Base-by-base conservation (phyloP, 2,797 vertebrate genomes). In the Columba guinea region DNA sequence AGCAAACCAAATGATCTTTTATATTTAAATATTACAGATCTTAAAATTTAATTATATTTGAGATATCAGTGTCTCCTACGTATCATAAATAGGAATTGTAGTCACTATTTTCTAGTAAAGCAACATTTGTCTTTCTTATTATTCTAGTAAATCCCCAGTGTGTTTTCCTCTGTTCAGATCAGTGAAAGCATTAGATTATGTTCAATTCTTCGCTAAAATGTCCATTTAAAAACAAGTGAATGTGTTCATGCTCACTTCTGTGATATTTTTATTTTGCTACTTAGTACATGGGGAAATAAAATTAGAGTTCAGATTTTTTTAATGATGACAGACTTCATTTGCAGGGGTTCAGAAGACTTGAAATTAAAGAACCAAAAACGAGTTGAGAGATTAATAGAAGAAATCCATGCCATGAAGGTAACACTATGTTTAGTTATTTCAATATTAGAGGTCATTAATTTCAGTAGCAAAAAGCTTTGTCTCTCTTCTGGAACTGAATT, bases 321-420 rank as follows among this genome's bases (percentile, higher is more conserved):
- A 88, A 39, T 93, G 64, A 96, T 86, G 7, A 10, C 5, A 23
- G 2, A 34, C 5, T 97, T 87, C 34, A 52, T 93, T 95, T 97
- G 32, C 96, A 98, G 98, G 94, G 99, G 99, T 35, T 98, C 98
- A 12, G 98, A 99, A 89, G 93, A 97, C 6, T 98, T 98, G 30
- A 48, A 99, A n/a, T 97, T 98, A 64, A 99, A 98, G 97, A 99
- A 99, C 89, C 98, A 98, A 87, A 98, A 98, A 88, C 98, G 99
- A 92, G 98, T 96, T 13, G 97, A 97, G 22, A 98, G 99, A 95
- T 95, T 99, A 86, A 96, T 99, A 80, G 98, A 99, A 96, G 99
- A 99, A 98, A 98, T 99, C 88, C 98, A 98, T 23, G 98, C 98
- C 28, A 98, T 99, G 97, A 99, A 99, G 97, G 98, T 98, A 97